Evolutionary conservation across 1,140 invertebrate species (phyloP).

Genomic region (Drosophila gunungcola): DNA sequence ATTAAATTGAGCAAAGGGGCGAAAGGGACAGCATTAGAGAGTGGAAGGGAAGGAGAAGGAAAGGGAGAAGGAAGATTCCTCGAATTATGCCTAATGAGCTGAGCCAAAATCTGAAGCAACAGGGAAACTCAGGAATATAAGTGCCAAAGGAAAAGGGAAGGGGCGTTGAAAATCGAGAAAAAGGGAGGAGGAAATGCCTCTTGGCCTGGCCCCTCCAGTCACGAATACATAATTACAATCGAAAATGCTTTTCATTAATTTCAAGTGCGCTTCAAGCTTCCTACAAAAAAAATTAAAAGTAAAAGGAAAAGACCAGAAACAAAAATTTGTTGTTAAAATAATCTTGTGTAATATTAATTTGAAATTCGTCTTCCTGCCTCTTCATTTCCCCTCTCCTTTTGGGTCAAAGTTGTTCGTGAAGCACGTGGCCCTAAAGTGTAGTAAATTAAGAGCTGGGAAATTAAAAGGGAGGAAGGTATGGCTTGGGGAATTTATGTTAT

Average conservation of each 20-base stretch:
- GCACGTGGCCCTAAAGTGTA: conserved; percentile 1
- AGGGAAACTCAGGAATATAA: conserved; percentile 12
- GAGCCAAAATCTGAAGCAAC: conserved; percentile 40
- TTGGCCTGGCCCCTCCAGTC: conserved; percentile 59
- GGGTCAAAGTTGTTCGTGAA: conserved; percentile 8
- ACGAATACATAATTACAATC: conserved; percentile 82
- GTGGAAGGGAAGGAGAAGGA: not conserved
- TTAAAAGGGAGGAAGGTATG: conserved; percentile 14
- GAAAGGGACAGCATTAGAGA: not conserved
- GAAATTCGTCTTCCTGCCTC: conserved; percentile 29
- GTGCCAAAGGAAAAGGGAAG: conserved; percentile 2
- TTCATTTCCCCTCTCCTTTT: not conserved
- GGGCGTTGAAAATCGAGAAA: conserved; percentile 3
- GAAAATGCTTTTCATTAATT: conserved; percentile 83
- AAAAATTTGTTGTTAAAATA: conserved; percentile 45
- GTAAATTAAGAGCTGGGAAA: not conserved
- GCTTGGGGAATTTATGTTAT: not conserved
- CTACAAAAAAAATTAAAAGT: conserved; percentile 18
- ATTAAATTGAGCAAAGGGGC: conserved; percentile 8
- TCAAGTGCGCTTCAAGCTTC: conserved; percentile 65
- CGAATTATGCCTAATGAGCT: conserved; percentile 79
- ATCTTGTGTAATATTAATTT: conserved; percentile 71
- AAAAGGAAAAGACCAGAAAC: conserved; percentile 13
- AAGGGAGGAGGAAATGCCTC: conserved; percentile 21
- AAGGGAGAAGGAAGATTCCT: not conserved